These are phyloP conservation scores for Mnemiopsis leidyi DNA, from an alignment of 37 sponge, comb jelly and placozoan genomes.

Conservation along the genomic window DNA sequence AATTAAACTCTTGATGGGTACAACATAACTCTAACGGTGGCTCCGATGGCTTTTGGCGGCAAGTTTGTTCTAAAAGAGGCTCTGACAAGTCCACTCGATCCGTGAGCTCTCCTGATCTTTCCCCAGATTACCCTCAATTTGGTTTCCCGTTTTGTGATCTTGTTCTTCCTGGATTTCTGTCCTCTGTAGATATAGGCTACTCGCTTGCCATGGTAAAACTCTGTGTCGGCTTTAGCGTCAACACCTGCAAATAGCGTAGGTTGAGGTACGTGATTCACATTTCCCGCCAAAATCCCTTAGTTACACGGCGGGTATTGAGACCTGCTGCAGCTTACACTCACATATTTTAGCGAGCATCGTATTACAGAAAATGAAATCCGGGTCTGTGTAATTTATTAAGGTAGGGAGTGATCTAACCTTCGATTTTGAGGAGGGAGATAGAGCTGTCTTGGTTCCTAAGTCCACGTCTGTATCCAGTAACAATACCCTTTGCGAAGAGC, in stretches of 20 bases:
- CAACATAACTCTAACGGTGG: slow-evolving; percentile 97
- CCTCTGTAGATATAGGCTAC: slow-evolving; percentile 90
- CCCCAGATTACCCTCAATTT: slow-evolving; percentile 98
- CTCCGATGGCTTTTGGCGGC: slow-evolving; percentile 84
- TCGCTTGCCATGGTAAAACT: slow-evolving; percentile 93
- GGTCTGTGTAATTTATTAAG: not conserved
- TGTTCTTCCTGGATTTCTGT: slow-evolving; percentile 67
- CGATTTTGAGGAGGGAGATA: slow-evolving; percentile 88
- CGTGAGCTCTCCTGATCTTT: slow-evolving; percentile 85
- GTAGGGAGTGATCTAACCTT: slow-evolving; percentile 65
- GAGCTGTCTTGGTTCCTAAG: slow-evolving; percentile 80
- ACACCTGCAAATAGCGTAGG: slow-evolving; percentile 68
- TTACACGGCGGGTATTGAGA: not conserved
- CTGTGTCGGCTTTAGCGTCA: slow-evolving; percentile 71
- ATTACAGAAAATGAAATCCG: not conserved
- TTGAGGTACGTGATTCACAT: not conserved
- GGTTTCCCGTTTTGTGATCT: slow-evolving; percentile 70
- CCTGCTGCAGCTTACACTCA: not conserved
- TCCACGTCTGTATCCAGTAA: slow-evolving; percentile 88
- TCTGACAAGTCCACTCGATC: slow-evolving; percentile 92
- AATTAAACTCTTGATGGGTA: slow-evolving; percentile 92
- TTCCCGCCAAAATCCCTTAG: not conserved
- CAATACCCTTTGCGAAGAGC: slow-evolving; percentile 90
- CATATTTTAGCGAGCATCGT: not conserved
- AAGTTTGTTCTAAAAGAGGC: slow-evolving; percentile 92